phyloP scores from a whole-genome alignment of 2,797 vertebrate species.

The Betta splendens region DNA sequence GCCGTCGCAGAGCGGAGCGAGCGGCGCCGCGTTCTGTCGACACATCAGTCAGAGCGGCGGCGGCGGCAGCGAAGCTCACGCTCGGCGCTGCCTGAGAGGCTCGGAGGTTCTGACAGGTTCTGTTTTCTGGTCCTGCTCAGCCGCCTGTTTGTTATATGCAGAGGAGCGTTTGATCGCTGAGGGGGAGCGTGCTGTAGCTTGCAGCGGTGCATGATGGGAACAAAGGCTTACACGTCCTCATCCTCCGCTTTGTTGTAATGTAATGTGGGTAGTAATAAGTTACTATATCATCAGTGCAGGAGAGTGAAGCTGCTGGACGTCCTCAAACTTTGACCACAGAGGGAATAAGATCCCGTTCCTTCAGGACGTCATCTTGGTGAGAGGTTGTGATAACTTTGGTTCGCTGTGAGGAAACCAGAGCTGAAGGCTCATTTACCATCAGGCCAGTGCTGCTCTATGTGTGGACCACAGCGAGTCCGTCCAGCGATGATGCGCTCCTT shows the following conservation, averaged over 20 bases:
- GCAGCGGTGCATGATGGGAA: slow-evolving; percentile 20
- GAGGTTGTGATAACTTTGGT: slow-evolving; percentile 6
- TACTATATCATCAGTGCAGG: no score
- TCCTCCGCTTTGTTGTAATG: no score
- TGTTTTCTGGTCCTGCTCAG: slow-evolving; percentile 11
- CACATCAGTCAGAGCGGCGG: slow-evolving; percentile 41
- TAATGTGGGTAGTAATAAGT: no score
- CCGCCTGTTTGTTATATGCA: slow-evolving; percentile 23
- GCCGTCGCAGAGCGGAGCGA: slow-evolving; percentile 25
- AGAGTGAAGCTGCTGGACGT: no score
- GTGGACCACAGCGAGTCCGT: no score
- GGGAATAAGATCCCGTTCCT: slow-evolving; percentile 6
- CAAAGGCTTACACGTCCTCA: no score
- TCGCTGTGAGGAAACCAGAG: background rate
- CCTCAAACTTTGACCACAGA: slow-evolving; percentile 10
- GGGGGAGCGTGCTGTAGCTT: background rate
- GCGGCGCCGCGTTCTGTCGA: slow-evolving; percentile 32
- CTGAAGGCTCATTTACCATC: no score
- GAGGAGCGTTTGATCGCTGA: slow-evolving; percentile 6
- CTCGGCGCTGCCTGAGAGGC: slow-evolving; percentile 11
- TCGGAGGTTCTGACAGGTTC: slow-evolving; percentile 33
- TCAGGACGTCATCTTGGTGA: slow-evolving; percentile 16
- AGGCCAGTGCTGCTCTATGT: no score
- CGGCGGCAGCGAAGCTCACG: background rate
- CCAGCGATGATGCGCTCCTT: no score